Percentiles rank a stretch among this genome's conserved stretches.
phyloP scores from a whole-genome alignment of 2,797 vertebrate species.

The Serranus cabrilla region DNA sequence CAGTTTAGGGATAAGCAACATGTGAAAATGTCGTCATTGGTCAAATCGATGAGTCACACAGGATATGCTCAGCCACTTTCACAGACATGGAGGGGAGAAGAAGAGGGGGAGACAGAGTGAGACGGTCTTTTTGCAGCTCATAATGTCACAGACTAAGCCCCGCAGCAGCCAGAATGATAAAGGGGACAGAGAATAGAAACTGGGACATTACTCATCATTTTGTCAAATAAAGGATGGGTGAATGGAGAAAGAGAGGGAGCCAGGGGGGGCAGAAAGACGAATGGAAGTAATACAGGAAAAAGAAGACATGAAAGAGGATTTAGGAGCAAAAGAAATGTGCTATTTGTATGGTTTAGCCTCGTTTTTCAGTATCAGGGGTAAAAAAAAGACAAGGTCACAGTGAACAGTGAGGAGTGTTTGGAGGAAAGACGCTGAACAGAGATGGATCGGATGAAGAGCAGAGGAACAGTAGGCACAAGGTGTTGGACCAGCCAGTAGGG shows the following conservation, averaged over 20 bases:
- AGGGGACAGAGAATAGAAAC: conserved; percentile 38
- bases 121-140: conserved; percentile 24
- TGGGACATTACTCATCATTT: conserved; percentile 34
- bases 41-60: conserved; percentile 60
- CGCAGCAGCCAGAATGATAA: conserved; percentile 38
- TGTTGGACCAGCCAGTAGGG: conserved; percentile 34
- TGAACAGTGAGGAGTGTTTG: conserved; percentile 4
- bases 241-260: conserved; percentile 5
- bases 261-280: not conserved
- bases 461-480: conserved; percentile 36
- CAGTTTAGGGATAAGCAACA: conserved; percentile 35
- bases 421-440: conserved; percentile 37
- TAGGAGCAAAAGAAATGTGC: not conserved
- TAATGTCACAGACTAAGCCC: conserved; percentile 39
- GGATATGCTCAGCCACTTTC: conserved; percentile 36
- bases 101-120: conserved; percentile 12
- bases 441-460: conserved; percentile 37
- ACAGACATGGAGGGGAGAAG: conserved; percentile 3
- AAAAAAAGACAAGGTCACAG: conserved; percentile 36
- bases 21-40: conserved; percentile 14
- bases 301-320: not conserved
- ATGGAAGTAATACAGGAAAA: conserved; percentile 11
- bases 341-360: not conserved
- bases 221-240: conserved; percentile 14
- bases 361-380: conserved; percentile 5